These are phyloP conservation scores for Tetrapedia diversipes DNA, from an alignment of 2,888 invertebrate genomes.

Conservation along the genomic window DNA sequence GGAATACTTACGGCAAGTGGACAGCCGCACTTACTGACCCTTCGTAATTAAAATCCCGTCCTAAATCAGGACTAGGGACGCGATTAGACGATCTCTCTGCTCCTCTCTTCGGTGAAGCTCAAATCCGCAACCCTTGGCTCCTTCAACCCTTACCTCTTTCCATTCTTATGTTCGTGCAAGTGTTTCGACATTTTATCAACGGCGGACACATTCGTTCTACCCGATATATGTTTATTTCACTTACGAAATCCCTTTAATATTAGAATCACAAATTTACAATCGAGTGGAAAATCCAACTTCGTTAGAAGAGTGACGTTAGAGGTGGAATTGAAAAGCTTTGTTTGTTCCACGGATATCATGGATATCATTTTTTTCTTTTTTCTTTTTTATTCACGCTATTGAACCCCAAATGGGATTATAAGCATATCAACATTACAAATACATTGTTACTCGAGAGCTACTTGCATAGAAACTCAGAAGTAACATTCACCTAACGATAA, in stretches of 20 bases:
- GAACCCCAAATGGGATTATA: no score
- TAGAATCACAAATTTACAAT: no score
- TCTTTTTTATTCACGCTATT: no score
- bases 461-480: neutral
- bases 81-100: conserved; percentile 74
- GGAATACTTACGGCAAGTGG: conserved; percentile 70
- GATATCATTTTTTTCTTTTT: no score
- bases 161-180: conserved; percentile 49
- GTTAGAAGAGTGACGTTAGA: no score
- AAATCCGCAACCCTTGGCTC: conserved; percentile 68
- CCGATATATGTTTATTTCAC: no score
- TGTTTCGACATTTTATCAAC: conserved; percentile 24
- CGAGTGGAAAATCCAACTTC: no score
- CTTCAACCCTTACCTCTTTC: conserved; percentile 38
- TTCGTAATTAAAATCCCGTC: conserved; percentile 80
- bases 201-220: neutral
- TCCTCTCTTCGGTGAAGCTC: conserved; percentile 62
- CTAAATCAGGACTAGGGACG: conserved; percentile 79
- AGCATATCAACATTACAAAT: no score
- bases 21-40: conserved; percentile 77
- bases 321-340: neutral
- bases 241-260: no score
- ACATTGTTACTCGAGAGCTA: no score
- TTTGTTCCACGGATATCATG: neutral
- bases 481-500: neutral